Evolutionary conservation across 2,888 invertebrate species (phyloP).

Genomic region (Dryobotodes eremita): DNA sequence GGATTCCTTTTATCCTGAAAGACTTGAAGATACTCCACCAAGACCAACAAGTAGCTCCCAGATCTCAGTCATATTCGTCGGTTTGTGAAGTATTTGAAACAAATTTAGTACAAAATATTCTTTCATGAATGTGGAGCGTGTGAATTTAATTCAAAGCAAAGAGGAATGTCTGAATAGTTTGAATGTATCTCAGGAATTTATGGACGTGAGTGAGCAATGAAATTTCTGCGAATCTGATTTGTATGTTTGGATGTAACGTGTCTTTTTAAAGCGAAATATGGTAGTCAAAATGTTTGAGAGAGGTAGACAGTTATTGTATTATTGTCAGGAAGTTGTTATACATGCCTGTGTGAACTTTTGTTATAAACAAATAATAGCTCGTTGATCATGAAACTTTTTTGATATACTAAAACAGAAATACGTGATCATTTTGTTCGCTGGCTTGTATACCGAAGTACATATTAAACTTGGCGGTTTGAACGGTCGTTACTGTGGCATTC

Average conservation of each 20-base stretch:
- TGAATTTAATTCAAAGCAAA: slow-evolving; percentile 60
- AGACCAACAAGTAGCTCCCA: slow-evolving; percentile 3
- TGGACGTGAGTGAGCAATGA: slow-evolving; percentile 18
- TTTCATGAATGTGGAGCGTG: slow-evolving; percentile 41
- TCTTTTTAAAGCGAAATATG: not conserved
- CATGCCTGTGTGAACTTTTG: not conserved
- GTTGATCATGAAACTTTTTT: not conserved
- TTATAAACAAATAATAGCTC: not conserved
- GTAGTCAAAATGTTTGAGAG: not conserved
- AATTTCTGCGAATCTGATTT: slow-evolving; percentile 28
- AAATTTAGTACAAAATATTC: slow-evolving; percentile 31
- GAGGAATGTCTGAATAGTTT: slow-evolving; percentile 29
- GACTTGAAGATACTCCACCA: slow-evolving; percentile 16
- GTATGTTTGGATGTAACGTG: slow-evolving; percentile 2
- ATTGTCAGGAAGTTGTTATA: not conserved
- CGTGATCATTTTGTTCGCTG: not conserved
- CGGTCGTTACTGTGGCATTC: slow-evolving; percentile 4
- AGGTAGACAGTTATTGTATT: not conserved
- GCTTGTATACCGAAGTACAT: not conserved
- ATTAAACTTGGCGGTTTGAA: slow-evolving; percentile 7
- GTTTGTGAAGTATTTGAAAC: slow-evolving; percentile 4
- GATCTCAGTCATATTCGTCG: slow-evolving; percentile 10
- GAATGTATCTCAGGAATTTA: slow-evolving; percentile 36
- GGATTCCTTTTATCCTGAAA: slow-evolving; percentile 11
- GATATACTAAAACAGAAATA: not conserved